phyloP scores from a whole-genome alignment of 2,113 vertebrate genomes.

The Chaetodon trifascialis region DNA sequence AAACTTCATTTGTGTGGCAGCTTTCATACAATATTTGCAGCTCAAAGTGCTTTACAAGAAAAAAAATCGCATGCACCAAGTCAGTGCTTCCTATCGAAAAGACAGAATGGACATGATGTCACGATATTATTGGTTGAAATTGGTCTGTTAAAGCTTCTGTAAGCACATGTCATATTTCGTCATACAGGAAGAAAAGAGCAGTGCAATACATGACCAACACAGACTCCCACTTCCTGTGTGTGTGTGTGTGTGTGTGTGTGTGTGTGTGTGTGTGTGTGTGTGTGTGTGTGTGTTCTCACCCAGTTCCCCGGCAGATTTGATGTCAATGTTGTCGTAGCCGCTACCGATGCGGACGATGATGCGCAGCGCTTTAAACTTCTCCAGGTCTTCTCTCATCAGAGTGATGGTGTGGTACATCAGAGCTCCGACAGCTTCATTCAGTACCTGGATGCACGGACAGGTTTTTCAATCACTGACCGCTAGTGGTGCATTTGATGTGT shows the following conservation, averaged over 20 bases:
- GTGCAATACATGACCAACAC: neutral
- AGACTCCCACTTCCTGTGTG: no score
- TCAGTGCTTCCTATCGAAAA: no score
- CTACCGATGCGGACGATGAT: constrained; percentile 99
- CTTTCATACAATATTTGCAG: no score
- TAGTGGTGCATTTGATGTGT: neutral
- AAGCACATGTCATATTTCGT: no score
- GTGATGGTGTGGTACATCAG: constrained; percentile 99
- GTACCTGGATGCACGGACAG: constrained; percentile 85
- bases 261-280: constrained; percentile 6
- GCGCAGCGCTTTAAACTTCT: constrained; percentile 98
- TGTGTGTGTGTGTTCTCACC: constrained; percentile 83
- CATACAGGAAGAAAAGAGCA: neutral
- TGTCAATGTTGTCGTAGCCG: constrained; percentile 98
- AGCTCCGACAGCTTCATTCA: constrained; percentile 98
- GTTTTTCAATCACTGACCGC: neutral
- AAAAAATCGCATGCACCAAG: no score
- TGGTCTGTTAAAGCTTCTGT: no score
- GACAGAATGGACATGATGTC: no score
- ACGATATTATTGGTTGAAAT: no score
- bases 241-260: no score
- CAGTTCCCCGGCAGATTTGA: constrained; percentile 97
- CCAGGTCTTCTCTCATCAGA: constrained; percentile 96
- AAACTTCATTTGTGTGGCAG: no score
- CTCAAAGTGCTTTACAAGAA: no score